Evolutionary conservation across 2,113 vertebrate genomes (phyloP), one percentile per base, ranked within the genome.

Genomic region (Rhombomys opimus): DNA sequence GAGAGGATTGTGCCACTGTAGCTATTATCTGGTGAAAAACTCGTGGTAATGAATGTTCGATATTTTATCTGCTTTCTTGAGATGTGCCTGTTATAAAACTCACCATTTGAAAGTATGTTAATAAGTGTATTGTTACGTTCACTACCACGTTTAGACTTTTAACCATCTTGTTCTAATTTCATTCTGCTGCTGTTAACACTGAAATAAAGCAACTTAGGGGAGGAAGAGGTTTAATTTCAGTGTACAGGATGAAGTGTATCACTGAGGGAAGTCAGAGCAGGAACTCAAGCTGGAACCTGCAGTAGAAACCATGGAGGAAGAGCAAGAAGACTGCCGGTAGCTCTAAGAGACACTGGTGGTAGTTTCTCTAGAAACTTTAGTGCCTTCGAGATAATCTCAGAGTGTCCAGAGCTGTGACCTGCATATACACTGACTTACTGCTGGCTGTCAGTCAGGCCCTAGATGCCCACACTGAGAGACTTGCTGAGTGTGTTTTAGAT

Each of bases 401-500:
- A 65, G 67, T n/a, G 72, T 38, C 52, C 75, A 25, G 52, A 59
- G 11, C 18, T 57, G n/a, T 2, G 10, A 18, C 35, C 30, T 73
- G 27, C 7, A 17, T 0, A 0, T 41, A 30, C 4, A 1, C 25
- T 17, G 81, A n/a, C 72, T 38, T 82, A 65, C 63, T 0, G 4
- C 12, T 96, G 93, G 59, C 50, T 86, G 76, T 93, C 73, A 85
- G 25, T 20, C 41, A 25, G 25, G 84, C 75, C 72, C 65, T 87
- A 63, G 17, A 54, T 77, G 30, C 41, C 54, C 67, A 65, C 41
- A 30, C 15, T 17, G 14, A 84, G 32, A 91, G 87, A 95, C 89
- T n/a, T 87, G 81, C 92, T 91, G 96, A 96, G 15, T 18, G 20
- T 94, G 97, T 96, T 80, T 68, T 94, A 91, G 77, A 78, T 96